These are phyloP conservation scores for Echeneis naucrates DNA, from an alignment of 2,797 vertebrate species.

Conservation along the genomic window DNA sequence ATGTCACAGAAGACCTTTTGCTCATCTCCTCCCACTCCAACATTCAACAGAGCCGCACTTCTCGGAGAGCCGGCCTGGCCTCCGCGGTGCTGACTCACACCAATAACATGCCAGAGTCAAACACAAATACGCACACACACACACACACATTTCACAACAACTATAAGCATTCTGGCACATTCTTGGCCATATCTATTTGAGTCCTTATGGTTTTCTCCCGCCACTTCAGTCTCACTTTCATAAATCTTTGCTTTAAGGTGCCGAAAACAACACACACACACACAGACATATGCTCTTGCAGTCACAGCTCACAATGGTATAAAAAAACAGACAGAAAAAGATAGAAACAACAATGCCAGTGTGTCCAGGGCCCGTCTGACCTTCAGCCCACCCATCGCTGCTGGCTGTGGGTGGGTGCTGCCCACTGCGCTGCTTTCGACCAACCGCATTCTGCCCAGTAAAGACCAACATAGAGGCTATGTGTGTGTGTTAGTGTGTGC, in stretches of 20 bases:
- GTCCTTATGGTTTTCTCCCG: too few relatives aligned
- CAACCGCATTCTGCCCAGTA: constrained; percentile 50
- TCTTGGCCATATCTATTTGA: too few relatives aligned
- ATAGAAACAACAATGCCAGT: constrained; percentile 49
- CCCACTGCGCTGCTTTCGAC: constrained; percentile 53
- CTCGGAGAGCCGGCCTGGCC: constrained; percentile 41
- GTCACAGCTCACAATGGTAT: constrained; percentile 5
- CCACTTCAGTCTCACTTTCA: background rate
- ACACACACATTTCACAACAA: constrained; percentile 30
- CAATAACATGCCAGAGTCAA: constrained; percentile 49
- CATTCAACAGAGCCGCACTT: constrained; percentile 54
- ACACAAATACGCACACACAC: constrained; percentile 36
- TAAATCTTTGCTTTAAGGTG: background rate
- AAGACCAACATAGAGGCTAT: constrained; percentile 56
- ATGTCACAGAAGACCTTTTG: constrained; percentile 56
- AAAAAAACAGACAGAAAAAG: background rate
- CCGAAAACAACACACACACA: background rate
- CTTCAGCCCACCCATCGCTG: constrained; percentile 72
- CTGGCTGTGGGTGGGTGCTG: constrained; percentile 56
- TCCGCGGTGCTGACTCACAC: constrained; percentile 66
- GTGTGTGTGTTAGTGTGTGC: constrained; percentile 48
- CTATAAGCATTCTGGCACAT: constrained; percentile 2
- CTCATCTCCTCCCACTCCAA: constrained; percentile 65
- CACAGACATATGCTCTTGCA: constrained; percentile 25
- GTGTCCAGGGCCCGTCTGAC: constrained; percentile 65